phyloP scores from a whole-genome alignment of 2,888 invertebrate species.

The Xiphydria camelus region DNA sequence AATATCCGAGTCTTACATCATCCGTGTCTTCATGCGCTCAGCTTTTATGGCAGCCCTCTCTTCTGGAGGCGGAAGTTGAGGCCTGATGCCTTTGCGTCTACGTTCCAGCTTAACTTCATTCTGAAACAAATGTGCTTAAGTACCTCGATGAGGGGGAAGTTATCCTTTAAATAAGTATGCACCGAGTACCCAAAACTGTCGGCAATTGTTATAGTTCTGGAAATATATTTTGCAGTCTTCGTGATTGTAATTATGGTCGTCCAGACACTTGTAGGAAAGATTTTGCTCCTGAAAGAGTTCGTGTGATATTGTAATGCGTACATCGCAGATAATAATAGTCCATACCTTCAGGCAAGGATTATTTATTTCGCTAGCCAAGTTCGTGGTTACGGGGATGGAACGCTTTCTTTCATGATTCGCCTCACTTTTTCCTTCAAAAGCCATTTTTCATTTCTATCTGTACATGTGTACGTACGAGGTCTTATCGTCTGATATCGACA shows the following conservation, averaged over 20 bases:
- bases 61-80: constrained; percentile 70
- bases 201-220: constrained; percentile 78
- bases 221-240: constrained; percentile 70
- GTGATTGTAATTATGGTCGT: constrained; percentile 69
- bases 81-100: constrained; percentile 66
- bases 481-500: too few relatives aligned
- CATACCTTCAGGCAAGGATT: constrained; percentile 59
- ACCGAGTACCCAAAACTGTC: constrained; percentile 82
- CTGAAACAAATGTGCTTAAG: constrained; percentile 58
- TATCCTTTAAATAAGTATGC: background rate
- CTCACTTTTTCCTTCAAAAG: too few relatives aligned
- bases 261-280: constrained; percentile 72
- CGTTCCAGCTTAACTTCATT: constrained; percentile 65
- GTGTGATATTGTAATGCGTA: background rate
- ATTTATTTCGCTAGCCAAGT: too few relatives aligned
- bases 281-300: constrained; percentile 69
- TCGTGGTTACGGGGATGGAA: too few relatives aligned
- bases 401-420: too few relatives aligned
- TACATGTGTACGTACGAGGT: too few relatives aligned
- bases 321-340: background rate
- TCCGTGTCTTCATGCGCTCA: too few relatives aligned
- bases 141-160: constrained; percentile 1
- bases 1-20: too few relatives aligned
- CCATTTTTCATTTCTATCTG: too few relatives aligned
- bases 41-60: constrained; percentile 71